Evolutionary conservation across 2,113 vertebrate species (phyloP), one percentile per base, ranked within the genome.

Genomic region (Daboia siamensis): DNA sequence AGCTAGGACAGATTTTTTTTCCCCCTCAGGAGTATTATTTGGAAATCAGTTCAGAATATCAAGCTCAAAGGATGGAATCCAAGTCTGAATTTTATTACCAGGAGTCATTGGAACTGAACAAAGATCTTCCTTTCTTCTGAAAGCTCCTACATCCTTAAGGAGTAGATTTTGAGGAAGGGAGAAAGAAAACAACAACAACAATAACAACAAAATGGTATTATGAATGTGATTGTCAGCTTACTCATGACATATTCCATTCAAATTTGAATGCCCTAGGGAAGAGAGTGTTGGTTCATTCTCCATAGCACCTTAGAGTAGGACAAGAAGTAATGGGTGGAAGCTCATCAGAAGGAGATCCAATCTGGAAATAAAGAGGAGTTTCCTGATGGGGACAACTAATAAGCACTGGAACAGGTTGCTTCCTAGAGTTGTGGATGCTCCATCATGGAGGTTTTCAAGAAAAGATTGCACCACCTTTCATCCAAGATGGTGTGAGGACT

Each of bases 1-100:
- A 52, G n/a, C 57, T 54, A 69, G 21, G 13, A 55, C 8, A 52
- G 33, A 87, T 23, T 29, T 54, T 29, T 29, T 11, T 3, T 23
- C 0, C 21, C 8, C 7, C 33, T 23, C 29, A 13, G n/a, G 59
- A 88, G n/a, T 90, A 26, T 11, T 86, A 26, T 5, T 90, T 39
- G 15, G 46, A 91, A 84, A 94, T 87, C 55, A 93, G 26, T 88
- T 95, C 57, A 91, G 24, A 13, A 3, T 91, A 26, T 93, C 93
- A 46, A 93, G 87, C 87, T 94, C 92, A 61, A 85, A 74, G 51
- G 33, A 9, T 80, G 17, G 33, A 44, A 80, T 80, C 33, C 33
- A 80, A 44, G 17, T 21, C 17, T 80, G 7, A 80, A 44, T 39
- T 80, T 80, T 80, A 80, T 80, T 80, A 44, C 4, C 69, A 74